Conservation (phyloP, 1,140 invertebrate genomes). For the Trachymyrmex cornetzi region DNA sequence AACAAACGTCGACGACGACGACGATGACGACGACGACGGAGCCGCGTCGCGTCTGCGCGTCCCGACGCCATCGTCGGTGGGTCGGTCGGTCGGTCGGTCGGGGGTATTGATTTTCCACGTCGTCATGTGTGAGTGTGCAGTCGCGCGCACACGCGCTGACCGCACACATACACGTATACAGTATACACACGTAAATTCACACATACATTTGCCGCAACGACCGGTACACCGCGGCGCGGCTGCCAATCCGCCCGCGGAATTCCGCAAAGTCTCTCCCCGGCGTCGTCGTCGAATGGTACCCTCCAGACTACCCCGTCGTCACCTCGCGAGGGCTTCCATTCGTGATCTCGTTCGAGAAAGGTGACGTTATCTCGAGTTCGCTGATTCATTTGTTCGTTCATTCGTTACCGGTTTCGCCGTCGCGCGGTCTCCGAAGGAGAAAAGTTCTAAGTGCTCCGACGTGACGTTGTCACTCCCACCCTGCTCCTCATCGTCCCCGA, state of each 20-base stretch:
- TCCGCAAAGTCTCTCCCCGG: constrained; percentile 39
- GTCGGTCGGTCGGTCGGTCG: constrained; percentile 59
- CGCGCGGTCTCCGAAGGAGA: neutral
- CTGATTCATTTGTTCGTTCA: too few species aligned
- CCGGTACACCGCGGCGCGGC: constrained; percentile 40
- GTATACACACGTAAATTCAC: neutral
- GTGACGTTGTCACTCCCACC: constrained; percentile 17
- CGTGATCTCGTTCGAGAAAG: neutral
- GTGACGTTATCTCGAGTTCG: neutral
- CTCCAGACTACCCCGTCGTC: neutral
- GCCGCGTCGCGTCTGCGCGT: constrained; percentile 69
- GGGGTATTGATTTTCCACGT: constrained; percentile 74
- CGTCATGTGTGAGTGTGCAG: constrained; percentile 20
- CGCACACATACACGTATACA: constrained; percentile 27
- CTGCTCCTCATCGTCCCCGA: neutral
- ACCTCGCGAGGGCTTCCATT: neutral
- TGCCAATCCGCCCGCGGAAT: constrained; percentile 66
- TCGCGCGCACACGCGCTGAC: constrained; percentile 28
- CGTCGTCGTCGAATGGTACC: constrained; percentile 14
- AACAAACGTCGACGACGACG: constrained; percentile 11
- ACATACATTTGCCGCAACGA: constrained; percentile 3
- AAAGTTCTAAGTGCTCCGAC: constrained; percentile 1
- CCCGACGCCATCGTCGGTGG: constrained; percentile 65
- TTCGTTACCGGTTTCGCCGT: neutral
- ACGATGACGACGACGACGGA: neutral